Conservation (phyloP, 1,140 invertebrate species). For the Spodoptera frugiperda region DNA sequence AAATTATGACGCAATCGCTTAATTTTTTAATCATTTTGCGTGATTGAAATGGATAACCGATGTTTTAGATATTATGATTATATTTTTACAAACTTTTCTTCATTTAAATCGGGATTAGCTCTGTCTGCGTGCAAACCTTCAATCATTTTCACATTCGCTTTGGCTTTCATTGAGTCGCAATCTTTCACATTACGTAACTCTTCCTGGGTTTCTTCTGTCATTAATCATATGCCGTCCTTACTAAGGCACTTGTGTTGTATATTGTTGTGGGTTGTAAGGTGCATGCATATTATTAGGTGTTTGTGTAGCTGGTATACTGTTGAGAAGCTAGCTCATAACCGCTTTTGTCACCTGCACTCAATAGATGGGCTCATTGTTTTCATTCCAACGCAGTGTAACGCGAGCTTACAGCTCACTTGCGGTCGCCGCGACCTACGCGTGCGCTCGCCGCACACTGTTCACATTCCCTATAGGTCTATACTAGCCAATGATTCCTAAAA, state of each 20-base stretch:
- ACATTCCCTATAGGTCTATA: slow-evolving; percentile 11
- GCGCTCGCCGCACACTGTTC: slow-evolving; percentile 44
- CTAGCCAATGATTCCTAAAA: slow-evolving; percentile 6
- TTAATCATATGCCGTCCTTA: slow-evolving; percentile 31
- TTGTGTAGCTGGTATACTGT: slow-evolving; percentile 13
- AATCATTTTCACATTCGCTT: slow-evolving; percentile 37
- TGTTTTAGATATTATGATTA: not conserved
- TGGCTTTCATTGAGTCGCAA: slow-evolving; percentile 27
- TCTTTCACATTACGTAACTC: slow-evolving; percentile 43
- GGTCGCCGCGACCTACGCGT: slow-evolving; percentile 49
- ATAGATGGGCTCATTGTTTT: slow-evolving; percentile 70
- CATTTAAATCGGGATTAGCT: not conserved
- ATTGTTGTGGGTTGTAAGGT: not conserved
- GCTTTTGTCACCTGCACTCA: slow-evolving; percentile 59
- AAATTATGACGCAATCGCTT: slow-evolving; percentile 41
- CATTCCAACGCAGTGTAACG: slow-evolving; percentile 63
- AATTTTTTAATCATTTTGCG: slow-evolving; percentile 28
- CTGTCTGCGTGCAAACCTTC: slow-evolving; percentile 8
- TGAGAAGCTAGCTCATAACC: slow-evolving; percentile 40
- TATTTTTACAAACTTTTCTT: not conserved
- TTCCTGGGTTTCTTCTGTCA: slow-evolving; percentile 39
- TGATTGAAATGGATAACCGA: slow-evolving; percentile 14
- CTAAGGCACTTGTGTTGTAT: slow-evolving; percentile 20
- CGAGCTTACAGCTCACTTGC: slow-evolving; percentile 55
- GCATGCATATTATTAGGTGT: slow-evolving; percentile 34